Base-by-base conservation (phyloP, 2,113 vertebrate species). In the Ceratotherium simum region DNA sequence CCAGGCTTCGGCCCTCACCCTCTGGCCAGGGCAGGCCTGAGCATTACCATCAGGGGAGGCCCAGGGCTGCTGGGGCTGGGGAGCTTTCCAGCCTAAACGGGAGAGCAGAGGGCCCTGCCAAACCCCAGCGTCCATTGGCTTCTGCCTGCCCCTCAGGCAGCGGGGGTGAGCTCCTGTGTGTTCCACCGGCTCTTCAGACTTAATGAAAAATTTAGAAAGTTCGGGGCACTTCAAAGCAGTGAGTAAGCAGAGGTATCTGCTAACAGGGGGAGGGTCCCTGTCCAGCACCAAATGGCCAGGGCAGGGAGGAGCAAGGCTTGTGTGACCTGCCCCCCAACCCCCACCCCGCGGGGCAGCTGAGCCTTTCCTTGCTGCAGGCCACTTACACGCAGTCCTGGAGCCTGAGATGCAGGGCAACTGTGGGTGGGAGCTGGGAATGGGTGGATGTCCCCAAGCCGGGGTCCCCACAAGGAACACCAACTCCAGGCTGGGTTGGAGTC, bases 351-450 rank as follows among this genome's bases (percentile, higher is more conserved):
- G 51, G 14, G n/a, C 6, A 29, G 39, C 21, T 21, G 25, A 39
- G 20, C 18, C 64, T 64, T 62, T 10, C 65, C 56, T 56, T 33
- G 67, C 17, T 6, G 36, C 14, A 9, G 51, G 78, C 39, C 9
- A 10, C 14, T 23, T 81, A 20, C 70, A 8, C 0, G 12, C 64
- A 8, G 12, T 31, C 65, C 69, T 91, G 17, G 93, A 82, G 51
- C 42, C 25, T 0, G 0, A 65, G 58, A 31, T 27, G 31, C 18
- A 9, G 48, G 2, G 20, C 12, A 3, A 7, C 8, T 33, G 9
- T 14, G 20, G 27, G 31, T 6, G 6, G 60, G 20, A 1, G 27
- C 4, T 27, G 29, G 60, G 16, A 25, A 27, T 29, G 42, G 21
- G 54, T 79, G 36, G 60, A 36, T 29, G 79, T 67, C 33, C 9